phyloP scores from a whole-genome alignment of 2,113 vertebrate species.

The Strigops habroptila region DNA sequence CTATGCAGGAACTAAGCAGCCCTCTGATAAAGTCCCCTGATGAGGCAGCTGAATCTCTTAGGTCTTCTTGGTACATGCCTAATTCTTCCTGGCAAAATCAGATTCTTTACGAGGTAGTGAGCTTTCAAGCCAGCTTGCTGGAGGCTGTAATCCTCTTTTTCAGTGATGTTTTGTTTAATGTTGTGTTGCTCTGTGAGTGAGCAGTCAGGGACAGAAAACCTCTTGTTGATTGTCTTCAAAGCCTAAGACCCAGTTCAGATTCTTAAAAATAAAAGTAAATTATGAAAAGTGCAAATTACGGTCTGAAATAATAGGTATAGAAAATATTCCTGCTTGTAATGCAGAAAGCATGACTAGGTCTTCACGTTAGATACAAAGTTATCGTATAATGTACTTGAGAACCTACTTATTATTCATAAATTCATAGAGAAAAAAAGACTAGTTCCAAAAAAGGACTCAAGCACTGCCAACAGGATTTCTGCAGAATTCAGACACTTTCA shows the following conservation, averaged over 20 bases:
- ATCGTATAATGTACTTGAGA: neutral
- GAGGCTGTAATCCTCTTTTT: neutral
- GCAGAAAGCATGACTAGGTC: neutral
- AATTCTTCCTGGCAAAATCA: neutral
- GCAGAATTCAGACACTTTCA: neutral
- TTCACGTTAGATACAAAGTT: neutral
- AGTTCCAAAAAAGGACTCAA: neutral
- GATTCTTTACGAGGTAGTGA: neutral
- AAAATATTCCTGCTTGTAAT: neutral
- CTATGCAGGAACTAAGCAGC: neutral
- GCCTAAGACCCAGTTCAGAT: neutral
- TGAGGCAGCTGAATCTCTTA: neutral
- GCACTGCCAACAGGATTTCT: neutral
- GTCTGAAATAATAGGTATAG: neutral
- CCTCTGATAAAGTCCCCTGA: neutral
- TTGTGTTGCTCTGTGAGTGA: neutral
- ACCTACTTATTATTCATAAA: neutral
- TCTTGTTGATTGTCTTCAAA: neutral
- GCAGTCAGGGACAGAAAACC: neutral
- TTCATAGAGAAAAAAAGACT: neutral
- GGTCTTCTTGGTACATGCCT: neutral
- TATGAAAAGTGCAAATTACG: neutral
- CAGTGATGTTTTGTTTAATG: neutral
- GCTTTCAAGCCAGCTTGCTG: neutral
- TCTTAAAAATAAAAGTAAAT: neutral